Conservation (phyloP, 2,113 vertebrate species). For the Ammodytes dubius region DNA sequence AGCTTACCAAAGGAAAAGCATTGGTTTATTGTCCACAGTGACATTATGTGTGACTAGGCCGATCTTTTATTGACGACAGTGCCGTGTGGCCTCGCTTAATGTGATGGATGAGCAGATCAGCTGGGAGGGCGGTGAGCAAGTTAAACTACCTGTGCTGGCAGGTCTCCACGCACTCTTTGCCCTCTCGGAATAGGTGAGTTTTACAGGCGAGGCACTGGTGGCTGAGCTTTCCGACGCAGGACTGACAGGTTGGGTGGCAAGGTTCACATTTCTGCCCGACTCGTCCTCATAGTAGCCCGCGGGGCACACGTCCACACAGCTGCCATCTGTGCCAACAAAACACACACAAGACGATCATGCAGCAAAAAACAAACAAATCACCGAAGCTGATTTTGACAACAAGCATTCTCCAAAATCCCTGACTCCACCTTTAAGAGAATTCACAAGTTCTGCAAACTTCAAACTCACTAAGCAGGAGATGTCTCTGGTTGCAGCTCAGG, state of each 20-base stretch:
- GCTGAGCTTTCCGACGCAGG: conserved; percentile 87
- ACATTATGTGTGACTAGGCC: conserved; percentile 26
- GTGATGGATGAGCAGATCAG: conserved; percentile 41
- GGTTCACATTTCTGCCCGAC: conserved; percentile 79
- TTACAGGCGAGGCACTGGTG: conserved; percentile 89
- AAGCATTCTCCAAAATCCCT: too few relatives aligned
- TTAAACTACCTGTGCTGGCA: conserved; percentile 89
- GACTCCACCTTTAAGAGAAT: neutral
- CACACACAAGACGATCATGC: conserved; percentile 14
- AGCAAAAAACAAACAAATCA: conserved; percentile 13
- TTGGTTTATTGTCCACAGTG: conserved; percentile 9
- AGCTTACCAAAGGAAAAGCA: conserved; percentile 3
- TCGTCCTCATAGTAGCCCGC: conserved; percentile 84
- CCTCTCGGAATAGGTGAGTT: conserved; percentile 85
- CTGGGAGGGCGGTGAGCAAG: conserved; percentile 14
- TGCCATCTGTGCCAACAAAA: conserved; percentile 84
- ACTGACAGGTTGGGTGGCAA: conserved; percentile 88
- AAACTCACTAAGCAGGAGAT: conserved; percentile 90
- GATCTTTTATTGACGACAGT: conserved; percentile 48
- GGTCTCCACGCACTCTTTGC: conserved; percentile 86
- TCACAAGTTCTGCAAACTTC: neutral
- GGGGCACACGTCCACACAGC: conserved; percentile 88
- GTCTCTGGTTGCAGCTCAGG: conserved; percentile 83
- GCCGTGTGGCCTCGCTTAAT: conserved; percentile 13
- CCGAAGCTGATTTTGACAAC: neutral